A percentile compares a stretch with the other conserved stretches of the same genome.
These are phyloP conservation scores for Scotopteryx bipunctaria DNA, from an alignment of 2,888 invertebrate genomes.

Conservation along the genomic window DNA sequence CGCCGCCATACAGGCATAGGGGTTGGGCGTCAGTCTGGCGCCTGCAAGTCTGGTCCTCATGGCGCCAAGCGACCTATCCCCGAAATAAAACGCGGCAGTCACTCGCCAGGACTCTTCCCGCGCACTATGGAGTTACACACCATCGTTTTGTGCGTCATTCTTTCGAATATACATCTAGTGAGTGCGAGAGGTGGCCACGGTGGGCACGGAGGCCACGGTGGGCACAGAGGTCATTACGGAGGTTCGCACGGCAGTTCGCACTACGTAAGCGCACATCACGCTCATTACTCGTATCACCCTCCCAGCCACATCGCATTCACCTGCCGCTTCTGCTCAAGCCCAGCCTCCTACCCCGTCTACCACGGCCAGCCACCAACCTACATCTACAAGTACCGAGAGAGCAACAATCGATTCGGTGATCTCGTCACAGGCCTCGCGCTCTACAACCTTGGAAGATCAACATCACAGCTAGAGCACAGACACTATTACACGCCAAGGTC, in stretches of 20 bases:
- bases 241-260: conserved; percentile 35
- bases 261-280: conserved; percentile 62
- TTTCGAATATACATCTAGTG: conserved; percentile 41
- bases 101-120: conserved; percentile 60
- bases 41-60: conserved; percentile 58
- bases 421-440: conserved; percentile 69
- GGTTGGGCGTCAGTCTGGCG: conserved; percentile 65
- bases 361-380: conserved; percentile 67
- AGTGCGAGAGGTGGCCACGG: conserved; percentile 53
- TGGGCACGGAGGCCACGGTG: conserved; percentile 31
- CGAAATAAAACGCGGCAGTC: conserved; percentile 58
- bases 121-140: conserved; percentile 60
- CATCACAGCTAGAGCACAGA: conserved; percentile 48
- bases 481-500: conserved; percentile 53
- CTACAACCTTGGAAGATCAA: conserved; percentile 70
- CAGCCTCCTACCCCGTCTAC: conserved; percentile 68
- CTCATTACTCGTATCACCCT: conserved; percentile 70
- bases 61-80: conserved; percentile 61
- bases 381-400: conserved; percentile 68
- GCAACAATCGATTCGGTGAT: conserved; percentile 60
- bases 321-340: conserved; percentile 61
- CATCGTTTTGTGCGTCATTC: conserved; percentile 44
- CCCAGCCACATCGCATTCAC: conserved; percentile 63
- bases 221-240: conserved; percentile 20
- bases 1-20: conserved; percentile 20